Conservation (phyloP, 2,888 invertebrate genomes). For the Lysandra coridon region DNA sequence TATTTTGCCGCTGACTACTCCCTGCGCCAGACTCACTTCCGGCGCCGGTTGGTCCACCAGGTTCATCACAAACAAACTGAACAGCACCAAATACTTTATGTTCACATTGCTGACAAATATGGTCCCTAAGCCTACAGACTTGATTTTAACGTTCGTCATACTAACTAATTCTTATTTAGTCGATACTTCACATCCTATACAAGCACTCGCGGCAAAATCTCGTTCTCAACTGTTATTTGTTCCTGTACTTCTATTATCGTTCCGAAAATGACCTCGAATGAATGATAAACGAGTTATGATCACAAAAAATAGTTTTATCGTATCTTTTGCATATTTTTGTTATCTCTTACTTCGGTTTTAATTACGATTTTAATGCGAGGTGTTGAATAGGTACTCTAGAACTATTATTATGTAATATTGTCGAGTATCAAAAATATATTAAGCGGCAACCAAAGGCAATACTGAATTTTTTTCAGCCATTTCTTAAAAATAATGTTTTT, state of each 20-base stretch:
- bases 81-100: constrained; percentile 56
- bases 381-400: too few species aligned
- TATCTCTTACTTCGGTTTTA: too few species aligned
- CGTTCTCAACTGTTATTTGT: not conserved
- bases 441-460: too few species aligned
- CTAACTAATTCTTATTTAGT: not conserved
- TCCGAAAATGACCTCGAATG: not conserved
- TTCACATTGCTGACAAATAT: not conserved
- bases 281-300: not conserved
- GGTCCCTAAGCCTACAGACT: not conserved
- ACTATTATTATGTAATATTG: too few species aligned
- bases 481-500: too few species aligned
- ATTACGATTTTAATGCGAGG: too few species aligned
- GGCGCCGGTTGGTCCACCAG: constrained; percentile 70
- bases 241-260: too few species aligned
- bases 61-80: constrained; percentile 63
- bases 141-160: not conserved
- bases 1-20: constrained; percentile 63
- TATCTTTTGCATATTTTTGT: too few species aligned
- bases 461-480: too few species aligned
- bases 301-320: not conserved
- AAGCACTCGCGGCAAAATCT: not conserved
- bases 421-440: too few species aligned
- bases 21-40: constrained; percentile 64
- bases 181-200: not conserved